These are phyloP conservation scores for Zaprionus camerounensis DNA, from an alignment of 1,140 invertebrate species.

Conservation along the genomic window DNA sequence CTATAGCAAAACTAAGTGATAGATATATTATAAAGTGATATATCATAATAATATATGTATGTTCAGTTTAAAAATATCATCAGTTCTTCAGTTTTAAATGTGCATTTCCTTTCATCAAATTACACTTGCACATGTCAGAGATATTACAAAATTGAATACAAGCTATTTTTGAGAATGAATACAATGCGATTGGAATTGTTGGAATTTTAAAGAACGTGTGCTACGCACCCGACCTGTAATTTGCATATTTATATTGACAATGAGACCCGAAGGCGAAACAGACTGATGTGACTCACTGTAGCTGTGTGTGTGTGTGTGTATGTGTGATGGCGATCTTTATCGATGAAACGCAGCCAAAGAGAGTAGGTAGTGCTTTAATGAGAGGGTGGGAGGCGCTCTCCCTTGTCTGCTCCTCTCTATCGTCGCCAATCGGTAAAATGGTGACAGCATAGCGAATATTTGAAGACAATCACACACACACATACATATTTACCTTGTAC, in stretches of 20 bases:
- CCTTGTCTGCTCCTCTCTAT: neutral
- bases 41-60: too few relatives aligned
- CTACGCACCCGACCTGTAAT: conserved; percentile 24
- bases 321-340: conserved; percentile 34
- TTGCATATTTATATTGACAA: conserved; percentile 37
- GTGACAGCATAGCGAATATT: conserved; percentile 1
- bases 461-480: neutral
- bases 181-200: conserved; percentile 13
- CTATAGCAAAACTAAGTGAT: too few relatives aligned
- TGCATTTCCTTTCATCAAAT: neutral
- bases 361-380: neutral
- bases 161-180: conserved; percentile 35
- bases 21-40: too few relatives aligned
- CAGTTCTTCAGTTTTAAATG: neutral
- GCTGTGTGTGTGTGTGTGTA: neutral
- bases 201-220: conserved; percentile 16
- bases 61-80: neutral
- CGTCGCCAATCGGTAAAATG: neutral
- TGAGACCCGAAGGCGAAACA: conserved; percentile 25
- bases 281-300: conserved; percentile 2
- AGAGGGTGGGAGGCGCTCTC: neutral
- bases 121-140: neutral
- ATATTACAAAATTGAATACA: neutral
- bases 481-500: neutral
- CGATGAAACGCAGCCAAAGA: conserved; percentile 6